These are phyloP conservation scores for Caenorhabditis afra DNA, from an alignment of 2,888 invertebrate species.

Conservation along the genomic window DNA sequence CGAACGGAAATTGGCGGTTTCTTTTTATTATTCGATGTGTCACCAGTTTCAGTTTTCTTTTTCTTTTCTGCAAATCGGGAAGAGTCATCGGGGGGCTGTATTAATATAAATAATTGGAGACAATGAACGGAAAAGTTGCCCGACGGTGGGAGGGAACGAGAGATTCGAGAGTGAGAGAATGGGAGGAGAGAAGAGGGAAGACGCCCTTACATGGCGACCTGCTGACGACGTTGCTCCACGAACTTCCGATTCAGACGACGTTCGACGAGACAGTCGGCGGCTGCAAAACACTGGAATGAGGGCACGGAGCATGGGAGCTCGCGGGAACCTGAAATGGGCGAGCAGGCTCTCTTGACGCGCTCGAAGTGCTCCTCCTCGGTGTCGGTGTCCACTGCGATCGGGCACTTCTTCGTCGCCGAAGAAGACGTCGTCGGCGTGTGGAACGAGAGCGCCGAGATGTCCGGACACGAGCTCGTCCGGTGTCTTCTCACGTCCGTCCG, in stretches of 20 bases:
- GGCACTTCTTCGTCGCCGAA: conserved; percentile 41
- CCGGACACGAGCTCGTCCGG: conserved; percentile 62
- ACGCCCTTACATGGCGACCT: conserved; percentile 66
- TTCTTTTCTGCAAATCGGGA: conserved; percentile 34
- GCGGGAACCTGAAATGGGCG: conserved; percentile 63
- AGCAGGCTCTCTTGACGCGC: conserved; percentile 53
- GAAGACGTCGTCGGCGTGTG: conserved; percentile 27
- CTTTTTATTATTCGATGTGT: conserved; percentile 23
- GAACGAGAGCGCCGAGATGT: conserved; percentile 48
- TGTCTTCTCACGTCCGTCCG: conserved; percentile 35
- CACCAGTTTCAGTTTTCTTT: conserved; percentile 24
- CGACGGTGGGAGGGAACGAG: conserved; percentile 42
- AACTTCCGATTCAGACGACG: conserved; percentile 63
- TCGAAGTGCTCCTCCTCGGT: conserved; percentile 67
- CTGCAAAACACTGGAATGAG: conserved; percentile 50
- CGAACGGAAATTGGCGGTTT: conserved; percentile 3
- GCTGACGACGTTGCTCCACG: conserved; percentile 63
- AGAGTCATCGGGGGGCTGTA: conserved; percentile 3
- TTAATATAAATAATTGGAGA: conserved; percentile 31
- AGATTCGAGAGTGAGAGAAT: conserved; percentile 33
- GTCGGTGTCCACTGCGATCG: conserved; percentile 64
- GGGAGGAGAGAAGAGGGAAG: conserved; percentile 30
- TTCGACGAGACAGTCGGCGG: conserved; percentile 65
- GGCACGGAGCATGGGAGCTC: neutral
- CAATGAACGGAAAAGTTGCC: conserved; percentile 48